These are phyloP conservation scores for Parapristionchus giblindavisi DNA, from an alignment of 2,888 invertebrate species.

Conservation along the genomic window DNA sequence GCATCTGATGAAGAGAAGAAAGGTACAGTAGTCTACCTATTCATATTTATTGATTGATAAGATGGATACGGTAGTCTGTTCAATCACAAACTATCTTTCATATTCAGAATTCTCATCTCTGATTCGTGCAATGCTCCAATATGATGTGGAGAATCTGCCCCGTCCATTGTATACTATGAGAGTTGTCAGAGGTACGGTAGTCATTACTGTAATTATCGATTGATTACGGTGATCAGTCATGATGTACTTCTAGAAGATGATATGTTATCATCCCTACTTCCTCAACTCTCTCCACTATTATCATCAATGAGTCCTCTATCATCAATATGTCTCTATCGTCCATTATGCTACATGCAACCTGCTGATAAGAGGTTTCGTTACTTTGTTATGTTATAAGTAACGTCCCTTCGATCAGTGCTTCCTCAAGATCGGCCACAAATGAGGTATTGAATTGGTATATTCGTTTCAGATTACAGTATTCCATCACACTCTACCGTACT, in stretches of 20 bases:
- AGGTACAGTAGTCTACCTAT: neutral
- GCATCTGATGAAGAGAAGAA: constrained; percentile 18
- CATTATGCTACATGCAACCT: neutral
- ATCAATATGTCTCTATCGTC: constrained; percentile 13
- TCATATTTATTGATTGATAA: neutral
- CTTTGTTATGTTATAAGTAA: neutral
- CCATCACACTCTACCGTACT: constrained; percentile 20
- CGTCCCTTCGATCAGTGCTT: neutral
- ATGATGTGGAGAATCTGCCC: constrained; percentile 22
- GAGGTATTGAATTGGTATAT: neutral
- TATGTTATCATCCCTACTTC: constrained; percentile 12
- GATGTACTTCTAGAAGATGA: constrained; percentile 3
- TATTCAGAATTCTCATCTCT: constrained; percentile 11
- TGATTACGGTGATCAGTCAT: neutral
- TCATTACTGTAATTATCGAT: neutral
- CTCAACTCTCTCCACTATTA: constrained; percentile 12
- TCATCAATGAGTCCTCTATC: neutral
- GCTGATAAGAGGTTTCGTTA: constrained; percentile 13
- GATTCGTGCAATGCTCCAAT: constrained; percentile 4
- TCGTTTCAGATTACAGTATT: constrained; percentile 3
- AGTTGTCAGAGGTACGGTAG: constrained; percentile 11
- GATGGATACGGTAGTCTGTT: neutral
- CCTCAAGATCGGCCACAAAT: neutral
- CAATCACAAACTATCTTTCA: neutral
- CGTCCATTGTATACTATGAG: constrained; percentile 27